Base-by-base conservation (phyloP, 1,140 invertebrate species). In the Hydropsyche tenuis region DNA sequence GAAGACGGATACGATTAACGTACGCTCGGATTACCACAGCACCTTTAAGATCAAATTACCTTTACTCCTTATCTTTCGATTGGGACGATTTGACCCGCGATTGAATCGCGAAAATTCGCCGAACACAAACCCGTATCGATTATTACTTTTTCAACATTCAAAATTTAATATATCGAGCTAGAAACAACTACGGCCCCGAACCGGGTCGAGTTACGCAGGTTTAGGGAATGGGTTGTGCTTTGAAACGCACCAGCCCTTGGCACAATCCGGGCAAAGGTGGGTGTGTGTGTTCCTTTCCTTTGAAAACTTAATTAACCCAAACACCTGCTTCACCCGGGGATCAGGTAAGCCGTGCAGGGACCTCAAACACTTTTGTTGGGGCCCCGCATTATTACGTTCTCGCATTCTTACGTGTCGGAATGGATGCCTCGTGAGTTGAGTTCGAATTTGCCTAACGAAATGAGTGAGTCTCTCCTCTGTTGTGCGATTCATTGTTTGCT, bases 241-340 rank as follows among this genome's bases (percentile, higher is more conserved):
- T 72, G 63, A 69, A 56, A 69, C 3, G 30, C 30, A 9, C 30
- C n/a, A n/a, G n/a, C 75, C 75, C 68, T 76, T 75, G 69, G 68
- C 69, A 37, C 68, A 72, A 70, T 62, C 74, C 75, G 22, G 25
- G 30, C 25, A 60, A 77, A 77, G 75, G 75, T 77, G 3, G 30
- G 30, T 37, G 9, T 4, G 30, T 9, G 30, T 37, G 30, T 4
- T 37, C 30, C 30, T 37, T 37, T 22, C 75, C 75, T 77, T 77
- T 77, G 75, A 77, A 77, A 77, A 77, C 75, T 77, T 77, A 77
- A 77, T 77, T 77, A 77, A 77, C 75, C 68, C 72, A 70, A 74
- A 77, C 75, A 77, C 75, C 75, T 74, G 75, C 75, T 69, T 69
- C 69, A 14, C 4, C 45, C 48, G 6, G 60, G 68, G 3, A 37